A percentile compares a stretch with the other conserved stretches of the same genome.
Conservation (phyloP, 1,140 invertebrate species). For the Rhynchophorus ferrugineus region DNA sequence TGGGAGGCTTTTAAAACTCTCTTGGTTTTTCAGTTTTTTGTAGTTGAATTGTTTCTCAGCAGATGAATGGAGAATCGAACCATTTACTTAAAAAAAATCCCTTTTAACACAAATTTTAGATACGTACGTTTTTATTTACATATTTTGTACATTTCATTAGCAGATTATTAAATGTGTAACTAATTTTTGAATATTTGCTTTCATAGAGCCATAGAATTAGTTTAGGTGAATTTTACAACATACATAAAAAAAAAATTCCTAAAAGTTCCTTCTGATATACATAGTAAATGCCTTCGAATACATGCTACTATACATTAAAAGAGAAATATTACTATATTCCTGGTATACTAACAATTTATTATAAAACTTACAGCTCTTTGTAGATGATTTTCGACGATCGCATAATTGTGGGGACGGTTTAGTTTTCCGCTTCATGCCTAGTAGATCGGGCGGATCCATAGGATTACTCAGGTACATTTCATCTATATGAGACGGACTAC, state of each 20-base stretch:
- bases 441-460: constrained; percentile 72
- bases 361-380: constrained; percentile 21
- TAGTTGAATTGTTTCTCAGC: constrained; percentile 67
- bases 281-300: no score
- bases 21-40: constrained; percentile 64
- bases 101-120: background rate
- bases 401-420: constrained; percentile 41
- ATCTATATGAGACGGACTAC: constrained; percentile 73
- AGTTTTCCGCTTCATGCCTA: constrained; percentile 44
- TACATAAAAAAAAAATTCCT: no score
- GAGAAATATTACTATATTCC: no score
- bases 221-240: no score
- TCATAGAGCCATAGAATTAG: no score
- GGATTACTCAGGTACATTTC: constrained; percentile 76
- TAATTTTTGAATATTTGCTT: no score
- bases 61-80: constrained; percentile 22
- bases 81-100: constrained; percentile 21
- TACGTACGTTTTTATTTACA: no score
- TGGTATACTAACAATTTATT: no score
- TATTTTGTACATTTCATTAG: no score
- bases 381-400: constrained; percentile 44
- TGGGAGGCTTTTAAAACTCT: constrained; percentile 31
- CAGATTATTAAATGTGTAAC: no score
- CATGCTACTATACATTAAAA: no score
- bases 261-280: no score